Evolutionary conservation across 2,113 vertebrate species (phyloP).

Genomic region (Centropus unirufus): DNA sequence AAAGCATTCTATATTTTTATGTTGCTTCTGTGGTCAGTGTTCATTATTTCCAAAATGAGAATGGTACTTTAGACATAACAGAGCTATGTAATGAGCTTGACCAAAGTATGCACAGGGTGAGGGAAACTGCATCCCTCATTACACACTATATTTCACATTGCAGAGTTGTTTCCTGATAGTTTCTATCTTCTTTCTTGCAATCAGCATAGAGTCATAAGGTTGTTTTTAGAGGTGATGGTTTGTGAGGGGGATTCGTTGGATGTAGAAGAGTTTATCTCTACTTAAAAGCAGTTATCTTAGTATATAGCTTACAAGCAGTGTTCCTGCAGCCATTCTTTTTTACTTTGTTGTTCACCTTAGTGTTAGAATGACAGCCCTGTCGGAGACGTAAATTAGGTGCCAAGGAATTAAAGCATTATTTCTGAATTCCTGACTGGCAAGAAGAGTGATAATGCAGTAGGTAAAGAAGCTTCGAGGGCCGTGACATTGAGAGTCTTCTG

Average conservation of each 20-base stretch:
- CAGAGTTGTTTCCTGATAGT: neutral
- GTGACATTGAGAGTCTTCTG: neutral
- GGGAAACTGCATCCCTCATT: neutral
- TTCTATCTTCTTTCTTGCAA: neutral
- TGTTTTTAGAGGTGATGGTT: neutral
- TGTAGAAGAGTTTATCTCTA: neutral
- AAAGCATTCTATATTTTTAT: neutral
- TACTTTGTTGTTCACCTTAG: neutral
- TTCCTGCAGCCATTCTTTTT: neutral
- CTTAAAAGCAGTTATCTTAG: neutral
- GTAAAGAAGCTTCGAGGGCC: neutral
- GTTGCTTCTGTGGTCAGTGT: neutral
- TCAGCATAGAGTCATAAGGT: neutral
- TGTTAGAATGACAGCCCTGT: neutral
- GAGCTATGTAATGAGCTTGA: neutral
- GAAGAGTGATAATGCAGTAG: neutral
- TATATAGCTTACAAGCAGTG: neutral
- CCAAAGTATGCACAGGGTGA: neutral
- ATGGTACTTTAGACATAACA: neutral
- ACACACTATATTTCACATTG: neutral
- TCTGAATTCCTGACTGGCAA: constrained; percentile 31
- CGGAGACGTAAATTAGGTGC: constrained; percentile 43
- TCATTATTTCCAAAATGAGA: neutral
- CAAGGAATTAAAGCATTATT: constrained; percentile 33
- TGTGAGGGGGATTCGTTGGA: neutral